These are phyloP conservation scores for Pituophis catenifer DNA, from an alignment of 2,113 vertebrate genomes.

Conservation along the genomic window DNA sequence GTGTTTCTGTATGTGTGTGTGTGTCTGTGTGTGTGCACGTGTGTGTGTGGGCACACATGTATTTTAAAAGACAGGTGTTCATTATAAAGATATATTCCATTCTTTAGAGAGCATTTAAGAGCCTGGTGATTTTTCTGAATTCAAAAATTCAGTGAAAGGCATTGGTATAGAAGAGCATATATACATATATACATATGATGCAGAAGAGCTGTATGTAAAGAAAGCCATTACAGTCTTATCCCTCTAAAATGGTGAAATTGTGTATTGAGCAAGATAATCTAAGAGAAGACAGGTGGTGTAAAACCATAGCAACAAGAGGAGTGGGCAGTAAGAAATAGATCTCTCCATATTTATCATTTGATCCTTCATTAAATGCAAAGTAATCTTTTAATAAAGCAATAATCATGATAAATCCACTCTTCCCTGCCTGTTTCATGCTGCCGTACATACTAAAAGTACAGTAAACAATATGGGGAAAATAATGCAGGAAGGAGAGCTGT, in stretches of 20 bases:
- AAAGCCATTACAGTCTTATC: constrained; percentile 52
- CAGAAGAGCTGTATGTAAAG: constrained; percentile 23
- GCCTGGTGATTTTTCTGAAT: background rate
- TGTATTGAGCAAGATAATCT: constrained; percentile 50
- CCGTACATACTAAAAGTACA: background rate
- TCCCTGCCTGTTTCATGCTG: background rate
- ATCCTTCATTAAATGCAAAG: constrained; percentile 48
- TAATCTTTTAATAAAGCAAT: constrained; percentile 23
- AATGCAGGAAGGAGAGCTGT: background rate
- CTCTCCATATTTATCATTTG: constrained; percentile 53
- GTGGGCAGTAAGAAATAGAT: constrained; percentile 49
- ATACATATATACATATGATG: background rate
- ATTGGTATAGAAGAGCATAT: background rate
- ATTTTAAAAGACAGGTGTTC: constrained; percentile 19
- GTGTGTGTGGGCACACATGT: background rate
- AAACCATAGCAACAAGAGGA: constrained; percentile 64
- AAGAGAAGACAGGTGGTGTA: constrained; percentile 57
- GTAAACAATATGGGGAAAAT: background rate
- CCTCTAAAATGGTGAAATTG: constrained; percentile 34
- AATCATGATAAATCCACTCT: constrained; percentile 38
- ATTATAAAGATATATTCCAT: constrained; percentile 27
- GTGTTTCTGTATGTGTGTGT: too few species aligned
- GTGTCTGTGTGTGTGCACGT: too few species aligned
- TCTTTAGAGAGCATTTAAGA: constrained; percentile 10
- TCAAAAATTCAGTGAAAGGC: background rate